Conservation (phyloP, 2,113 vertebrate genomes). For the Tachuris rubrigastra region DNA sequence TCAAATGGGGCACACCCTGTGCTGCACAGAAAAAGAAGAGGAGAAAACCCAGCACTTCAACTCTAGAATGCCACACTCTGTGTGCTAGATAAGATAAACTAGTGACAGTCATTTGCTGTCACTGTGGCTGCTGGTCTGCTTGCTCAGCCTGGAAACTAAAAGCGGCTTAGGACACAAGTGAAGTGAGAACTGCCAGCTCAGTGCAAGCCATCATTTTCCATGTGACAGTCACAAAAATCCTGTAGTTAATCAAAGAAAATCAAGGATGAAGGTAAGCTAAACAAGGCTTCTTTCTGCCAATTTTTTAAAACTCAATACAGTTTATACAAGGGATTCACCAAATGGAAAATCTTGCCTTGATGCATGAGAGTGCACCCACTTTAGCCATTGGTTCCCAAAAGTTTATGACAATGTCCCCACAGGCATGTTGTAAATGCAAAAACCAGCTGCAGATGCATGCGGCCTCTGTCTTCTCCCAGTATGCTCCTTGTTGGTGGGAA, state of each 20-base stretch:
- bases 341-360: background rate
- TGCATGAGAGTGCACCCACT: background rate
- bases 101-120: background rate
- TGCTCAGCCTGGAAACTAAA: background rate
- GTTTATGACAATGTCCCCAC: too few species aligned
- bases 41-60: background rate
- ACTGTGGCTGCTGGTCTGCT: accelerated
- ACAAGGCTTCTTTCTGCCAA: background rate
- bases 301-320: background rate
- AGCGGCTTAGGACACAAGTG: background rate
- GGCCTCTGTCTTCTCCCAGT: background rate
- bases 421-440: background rate
- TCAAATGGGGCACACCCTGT: conserved; percentile 58
- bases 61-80: background rate
- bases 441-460: background rate
- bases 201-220: background rate
- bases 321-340: background rate
- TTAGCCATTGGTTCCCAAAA: background rate
- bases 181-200: background rate
- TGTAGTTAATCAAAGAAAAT: background rate
- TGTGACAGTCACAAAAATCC: background rate
- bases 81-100: background rate
- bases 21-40: background rate
- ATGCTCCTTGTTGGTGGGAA: background rate
- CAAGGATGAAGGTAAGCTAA: background rate